Base-by-base conservation (phyloP, 1,140 invertebrate species). In the Lethocerus indicus region DNA sequence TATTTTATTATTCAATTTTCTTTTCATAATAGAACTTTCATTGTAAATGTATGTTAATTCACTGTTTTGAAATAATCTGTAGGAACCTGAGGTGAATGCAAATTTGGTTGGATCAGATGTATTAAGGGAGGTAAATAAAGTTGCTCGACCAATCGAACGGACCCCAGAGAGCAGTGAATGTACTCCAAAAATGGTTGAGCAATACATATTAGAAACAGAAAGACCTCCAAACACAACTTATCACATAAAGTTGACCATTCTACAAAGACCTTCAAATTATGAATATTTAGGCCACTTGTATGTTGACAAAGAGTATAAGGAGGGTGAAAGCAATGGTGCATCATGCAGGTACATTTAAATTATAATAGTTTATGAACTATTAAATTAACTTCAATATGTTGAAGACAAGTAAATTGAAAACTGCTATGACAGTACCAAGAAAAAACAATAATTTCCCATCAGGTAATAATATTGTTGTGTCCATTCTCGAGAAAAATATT, bases 221-320 rank as follows among this genome's bases (percentile, higher is more conserved):
- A 61, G 69, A 53, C 71, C 68, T 55, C 68, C 73, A 56, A 74
- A 75, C 13, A 71, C 32, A n/a, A 39, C 85, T 54, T 83, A 87
- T 67, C 78, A 87, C 63, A 87, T 88, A 59, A 85, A 84, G 62
- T 70, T 93, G 28, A 83, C 82, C 35, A 87, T 92, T 60, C 67
- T 83, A 49, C 85, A 89, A 67, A 71, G 87, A 62, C 83, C 79
- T 57, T 79, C 83, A 37, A 87, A 87, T 67, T 84, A 83, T 49
- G 82, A 87, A 63, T 92, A 83, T 67, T 69, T 89, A 46, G 88
- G 88, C 27, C 84, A 91, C 63, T 70, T 93, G 37, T 92, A 91
- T 65, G 79, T 93, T 26, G 87, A 93, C 65, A 75, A 84, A 53
- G 83, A 89, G 64, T 80, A 75, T 67, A 72, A 77, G 37, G 79